Evolutionary conservation across 2,113 vertebrate species (phyloP).

Genomic region (Aldabrachelys gigantea): DNA sequence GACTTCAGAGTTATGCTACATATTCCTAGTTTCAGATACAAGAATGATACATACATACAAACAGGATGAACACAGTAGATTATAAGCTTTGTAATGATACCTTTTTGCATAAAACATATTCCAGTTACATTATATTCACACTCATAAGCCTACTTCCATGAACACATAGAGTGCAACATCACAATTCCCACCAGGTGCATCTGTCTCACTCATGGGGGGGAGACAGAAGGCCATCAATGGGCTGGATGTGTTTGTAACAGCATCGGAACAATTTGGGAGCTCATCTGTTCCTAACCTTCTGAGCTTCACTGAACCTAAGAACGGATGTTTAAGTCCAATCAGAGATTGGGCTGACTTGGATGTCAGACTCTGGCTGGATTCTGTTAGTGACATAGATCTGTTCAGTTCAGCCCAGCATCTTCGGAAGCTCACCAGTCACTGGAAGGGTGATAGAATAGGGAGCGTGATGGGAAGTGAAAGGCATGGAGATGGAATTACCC

Average conservation of each 20-base stretch:
- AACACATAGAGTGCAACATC: too few relatives aligned
- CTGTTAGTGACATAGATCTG: neutral
- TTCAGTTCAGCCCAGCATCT: neutral
- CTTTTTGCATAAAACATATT: too few relatives aligned
- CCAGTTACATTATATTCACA: too few relatives aligned
- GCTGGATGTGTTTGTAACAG: neutral
- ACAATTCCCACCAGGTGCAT: neutral
- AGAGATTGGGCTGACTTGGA: neutral
- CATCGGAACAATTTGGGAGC: neutral
- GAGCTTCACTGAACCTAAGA: neutral
- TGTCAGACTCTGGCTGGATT: neutral
- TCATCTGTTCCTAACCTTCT: neutral
- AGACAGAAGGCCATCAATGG: neutral
- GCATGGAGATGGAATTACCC: neutral
- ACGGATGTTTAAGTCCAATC: neutral
- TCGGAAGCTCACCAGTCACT: neutral
- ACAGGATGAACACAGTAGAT: too few relatives aligned
- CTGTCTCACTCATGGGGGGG: neutral
- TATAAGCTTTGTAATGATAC: too few relatives aligned
- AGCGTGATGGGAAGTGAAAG: neutral
- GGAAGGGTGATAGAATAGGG: neutral
- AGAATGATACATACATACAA: too few relatives aligned
- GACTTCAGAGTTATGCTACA: too few relatives aligned
- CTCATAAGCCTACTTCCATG: too few relatives aligned
- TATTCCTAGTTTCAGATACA: too few relatives aligned